Conservation (phyloP, 2,797 vertebrate species). For the Takifugu rubripes region DNA sequence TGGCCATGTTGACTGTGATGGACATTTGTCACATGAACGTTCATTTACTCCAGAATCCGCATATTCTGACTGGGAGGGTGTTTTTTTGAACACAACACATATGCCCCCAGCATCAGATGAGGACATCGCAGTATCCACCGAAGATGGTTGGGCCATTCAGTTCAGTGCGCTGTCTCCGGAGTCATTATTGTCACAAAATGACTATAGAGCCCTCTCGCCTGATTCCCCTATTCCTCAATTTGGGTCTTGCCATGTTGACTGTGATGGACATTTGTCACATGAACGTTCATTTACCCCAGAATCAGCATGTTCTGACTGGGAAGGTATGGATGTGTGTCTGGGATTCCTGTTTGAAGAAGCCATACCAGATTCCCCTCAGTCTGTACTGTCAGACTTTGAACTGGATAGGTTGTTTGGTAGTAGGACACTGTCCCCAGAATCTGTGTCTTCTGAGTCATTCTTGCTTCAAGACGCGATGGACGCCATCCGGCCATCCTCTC, state of each 20-base stretch:
- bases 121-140: constrained; percentile 13
- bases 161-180: background rate
- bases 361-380: constrained; percentile 4
- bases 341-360: background rate
- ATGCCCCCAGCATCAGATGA: background rate
- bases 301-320: constrained; percentile 8
- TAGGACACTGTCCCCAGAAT: constrained; percentile 22
- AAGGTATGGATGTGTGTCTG: constrained; percentile 1
- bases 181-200: background rate
- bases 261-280: background rate
- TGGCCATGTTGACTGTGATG: background rate
- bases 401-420: background rate
- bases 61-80: constrained; percentile 24
- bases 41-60: constrained; percentile 1
- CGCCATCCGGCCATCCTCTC: constrained; percentile 21
- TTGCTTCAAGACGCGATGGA: constrained; percentile 11
- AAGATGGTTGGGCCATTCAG: constrained; percentile 7
- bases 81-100: background rate
- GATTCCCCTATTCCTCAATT: background rate
- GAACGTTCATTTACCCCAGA: background rate
- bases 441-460: constrained; percentile 12
- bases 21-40: background rate
- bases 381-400: constrained; percentile 3
- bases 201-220: background rate
- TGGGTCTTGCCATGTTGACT: background rate